Conservation (phyloP, 2,888 invertebrate genomes). For the Pterobdella sp. region DNA sequence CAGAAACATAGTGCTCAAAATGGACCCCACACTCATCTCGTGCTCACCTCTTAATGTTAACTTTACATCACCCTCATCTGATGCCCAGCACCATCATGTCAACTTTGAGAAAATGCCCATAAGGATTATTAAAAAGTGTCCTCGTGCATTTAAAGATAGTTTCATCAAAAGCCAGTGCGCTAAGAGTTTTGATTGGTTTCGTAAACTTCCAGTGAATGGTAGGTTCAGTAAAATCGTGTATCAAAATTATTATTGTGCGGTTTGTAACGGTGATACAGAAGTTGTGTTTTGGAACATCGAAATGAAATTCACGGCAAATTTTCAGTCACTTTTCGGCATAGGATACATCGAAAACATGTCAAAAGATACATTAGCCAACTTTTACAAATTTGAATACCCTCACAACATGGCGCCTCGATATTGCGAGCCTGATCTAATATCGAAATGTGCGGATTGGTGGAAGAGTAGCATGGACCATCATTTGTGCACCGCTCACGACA, state of each 20-base stretch:
- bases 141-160: conserved; percentile 31
- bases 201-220: conserved; percentile 38
- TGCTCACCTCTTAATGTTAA: not conserved
- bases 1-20: not conserved
- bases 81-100: not conserved
- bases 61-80: not conserved
- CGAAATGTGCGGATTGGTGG: conserved; percentile 20
- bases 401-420: not conserved
- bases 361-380: not conserved
- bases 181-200: conserved; percentile 15
- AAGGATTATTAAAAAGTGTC: conserved; percentile 37
- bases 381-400: not conserved
- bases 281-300: conserved; percentile 33
- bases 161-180: conserved; percentile 32
- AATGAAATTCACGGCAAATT: conserved; percentile 8
- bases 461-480: conserved; percentile 10
- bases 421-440: conserved; percentile 4
- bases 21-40: not conserved
- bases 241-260: conserved; percentile 42
- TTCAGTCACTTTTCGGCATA: not conserved
- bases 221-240: conserved; percentile 35
- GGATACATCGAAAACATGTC: not conserved
- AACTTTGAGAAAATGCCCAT: conserved; percentile 17
- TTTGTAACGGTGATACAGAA: conserved; percentile 39
- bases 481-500: conserved; percentile 35